A percentile compares a stretch with the other conserved stretches of the same genome.
phyloP scores from a whole-genome alignment of 1,140 invertebrate species.

The Theocolax elegans region DNA sequence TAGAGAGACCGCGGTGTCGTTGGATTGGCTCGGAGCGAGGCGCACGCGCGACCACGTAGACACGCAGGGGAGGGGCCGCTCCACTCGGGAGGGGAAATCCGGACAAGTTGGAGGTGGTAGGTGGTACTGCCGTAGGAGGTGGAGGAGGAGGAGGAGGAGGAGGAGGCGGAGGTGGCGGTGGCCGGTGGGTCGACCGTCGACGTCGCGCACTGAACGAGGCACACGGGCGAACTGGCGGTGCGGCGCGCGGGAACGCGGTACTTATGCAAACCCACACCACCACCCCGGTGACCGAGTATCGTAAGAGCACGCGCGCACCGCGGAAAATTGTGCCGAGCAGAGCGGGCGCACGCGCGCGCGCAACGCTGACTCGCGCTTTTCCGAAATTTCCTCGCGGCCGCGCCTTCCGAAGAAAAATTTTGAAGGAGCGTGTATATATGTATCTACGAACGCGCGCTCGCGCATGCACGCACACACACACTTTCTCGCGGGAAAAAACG shows the following conservation, averaged over 20 bases:
- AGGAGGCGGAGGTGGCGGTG: too few species aligned
- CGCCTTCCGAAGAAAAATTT: too few species aligned
- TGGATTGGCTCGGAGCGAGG: background rate
- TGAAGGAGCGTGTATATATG: too few species aligned
- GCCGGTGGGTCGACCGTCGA: too few species aligned
- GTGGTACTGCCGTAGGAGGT: background rate
- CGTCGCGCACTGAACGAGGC: conserved; percentile 32
- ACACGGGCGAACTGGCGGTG: conserved; percentile 53
- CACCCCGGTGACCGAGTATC: background rate
- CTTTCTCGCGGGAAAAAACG: background rate
- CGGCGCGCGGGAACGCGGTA: conserved; percentile 55
- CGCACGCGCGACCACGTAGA: conserved; percentile 22
- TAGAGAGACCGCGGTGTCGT: too few species aligned
- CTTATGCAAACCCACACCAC: conserved; percentile 48
- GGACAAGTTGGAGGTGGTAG: background rate
- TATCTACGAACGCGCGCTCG: background rate
- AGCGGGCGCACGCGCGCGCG: background rate
- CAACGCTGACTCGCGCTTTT: too few species aligned
- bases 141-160: too few species aligned
- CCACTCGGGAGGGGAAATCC: background rate
- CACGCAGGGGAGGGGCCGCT: background rate
- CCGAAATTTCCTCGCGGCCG: too few species aligned
- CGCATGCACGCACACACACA: background rate
- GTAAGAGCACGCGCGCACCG: background rate
- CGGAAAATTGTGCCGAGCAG: background rate